Evolutionary conservation across 35 echinoderm and acorn worm genomes (phyloP).

Genomic region (Nesometra sesokonis): DNA sequence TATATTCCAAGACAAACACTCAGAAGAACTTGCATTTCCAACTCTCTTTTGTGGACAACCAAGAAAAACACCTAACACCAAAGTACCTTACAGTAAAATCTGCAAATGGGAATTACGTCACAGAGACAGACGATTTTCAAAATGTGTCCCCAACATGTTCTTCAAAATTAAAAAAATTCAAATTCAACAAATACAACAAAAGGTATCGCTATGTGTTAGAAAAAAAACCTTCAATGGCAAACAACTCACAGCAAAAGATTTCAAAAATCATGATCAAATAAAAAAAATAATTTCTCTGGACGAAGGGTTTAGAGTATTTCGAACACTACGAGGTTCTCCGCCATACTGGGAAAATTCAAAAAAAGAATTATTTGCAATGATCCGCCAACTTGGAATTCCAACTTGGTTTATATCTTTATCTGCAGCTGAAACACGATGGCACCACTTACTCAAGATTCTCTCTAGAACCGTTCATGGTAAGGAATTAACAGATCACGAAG

Average conservation of each 20-base stretch:
- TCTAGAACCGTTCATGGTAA: conserved; percentile 11
- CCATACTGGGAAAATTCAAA: conserved; percentile 45
- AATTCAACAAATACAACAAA: conserved; percentile 10
- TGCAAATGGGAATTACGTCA: conserved; percentile 22
- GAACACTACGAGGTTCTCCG: conserved; percentile 33
- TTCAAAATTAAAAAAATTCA: conserved; percentile 6
- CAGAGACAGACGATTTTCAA: conserved; percentile 17
- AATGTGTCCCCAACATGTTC: conserved; percentile 33
- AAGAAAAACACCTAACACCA: neutral
- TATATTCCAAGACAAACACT: conserved; percentile 38
- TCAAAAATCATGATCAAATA: neutral
- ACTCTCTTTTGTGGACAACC: conserved; percentile 34
- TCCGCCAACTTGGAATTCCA: conserved; percentile 22
- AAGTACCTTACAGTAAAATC: conserved; percentile 24
- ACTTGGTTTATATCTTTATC: conserved; percentile 45
- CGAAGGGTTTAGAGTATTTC: conserved; percentile 37
- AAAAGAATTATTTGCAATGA: conserved; percentile 25
- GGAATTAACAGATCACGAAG: conserved; percentile 2
- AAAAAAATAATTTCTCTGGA: conserved; percentile 9
- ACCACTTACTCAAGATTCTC: conserved; percentile 27
- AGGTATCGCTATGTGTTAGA: neutral
- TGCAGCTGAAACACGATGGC: conserved; percentile 28
- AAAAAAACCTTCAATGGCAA: conserved; percentile 10
- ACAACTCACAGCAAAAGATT: conserved; percentile 17
- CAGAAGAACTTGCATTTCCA: conserved; percentile 40